These are phyloP conservation scores for Argyra leucocephala DNA, from an alignment of 2,888 invertebrate genomes.

Conservation along the genomic window DNA sequence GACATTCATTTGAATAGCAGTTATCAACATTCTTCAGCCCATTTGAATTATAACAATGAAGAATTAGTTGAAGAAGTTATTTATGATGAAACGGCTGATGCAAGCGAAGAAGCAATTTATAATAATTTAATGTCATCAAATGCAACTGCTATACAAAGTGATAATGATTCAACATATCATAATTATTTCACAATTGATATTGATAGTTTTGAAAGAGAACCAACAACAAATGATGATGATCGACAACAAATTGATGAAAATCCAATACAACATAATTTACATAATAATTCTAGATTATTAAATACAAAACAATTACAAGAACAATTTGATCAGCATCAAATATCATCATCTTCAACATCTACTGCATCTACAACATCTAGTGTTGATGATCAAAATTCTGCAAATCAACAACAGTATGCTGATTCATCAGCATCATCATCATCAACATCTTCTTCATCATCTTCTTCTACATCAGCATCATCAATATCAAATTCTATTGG, in stretches of 20 bases:
- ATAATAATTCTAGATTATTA: not conserved
- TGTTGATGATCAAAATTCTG: slow-evolving; percentile 21
- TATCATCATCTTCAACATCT: slow-evolving; percentile 19
- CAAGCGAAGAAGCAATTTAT: slow-evolving; percentile 1
- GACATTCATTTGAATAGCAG: not conserved
- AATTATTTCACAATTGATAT: slow-evolving; percentile 43
- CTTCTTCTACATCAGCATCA: slow-evolving; percentile 16
- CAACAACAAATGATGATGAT: slow-evolving; percentile 9
- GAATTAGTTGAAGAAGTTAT: slow-evolving; percentile 42
- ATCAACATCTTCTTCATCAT: slow-evolving; percentile 24
- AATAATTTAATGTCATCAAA: slow-evolving; percentile 11
- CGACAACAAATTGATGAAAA: too few species aligned
- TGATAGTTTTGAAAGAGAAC: slow-evolving; percentile 32
- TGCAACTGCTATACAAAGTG: not conserved
- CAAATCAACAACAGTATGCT: slow-evolving; percentile 12
- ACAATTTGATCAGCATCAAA: not conserved
- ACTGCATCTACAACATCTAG: slow-evolving; percentile 12
- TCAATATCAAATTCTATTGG: slow-evolving; percentile 29
- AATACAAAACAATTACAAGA: not conserved
- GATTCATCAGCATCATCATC: slow-evolving; percentile 16
- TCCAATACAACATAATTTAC: not conserved
- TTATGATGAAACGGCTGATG: slow-evolving; percentile 34
- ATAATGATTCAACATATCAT: slow-evolving; percentile 36
- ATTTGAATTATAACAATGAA: slow-evolving; percentile 29
- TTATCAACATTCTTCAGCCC: slow-evolving; percentile 30